Conservation (phyloP, 1,140 invertebrate genomes). For the Trichogramma pretiosum region DNA sequence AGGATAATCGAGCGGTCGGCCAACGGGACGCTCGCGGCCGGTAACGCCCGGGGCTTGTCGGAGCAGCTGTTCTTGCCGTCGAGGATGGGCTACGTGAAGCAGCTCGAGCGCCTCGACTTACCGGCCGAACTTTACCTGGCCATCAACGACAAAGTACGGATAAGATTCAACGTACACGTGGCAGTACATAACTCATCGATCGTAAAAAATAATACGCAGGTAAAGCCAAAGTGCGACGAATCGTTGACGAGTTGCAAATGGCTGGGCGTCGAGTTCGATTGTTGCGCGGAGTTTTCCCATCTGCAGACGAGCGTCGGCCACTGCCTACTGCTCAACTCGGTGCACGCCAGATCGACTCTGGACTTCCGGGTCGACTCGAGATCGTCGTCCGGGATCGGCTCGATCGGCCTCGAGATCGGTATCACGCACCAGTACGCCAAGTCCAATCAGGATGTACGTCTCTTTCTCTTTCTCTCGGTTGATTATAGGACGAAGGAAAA, state of each 20-base stretch:
- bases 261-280: slow-evolving; percentile 22
- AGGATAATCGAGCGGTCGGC: no score
- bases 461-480: not conserved
- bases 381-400: no score
- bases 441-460: not conserved
- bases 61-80: slow-evolving; percentile 5
- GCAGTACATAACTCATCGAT: not conserved
- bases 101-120: not conserved
- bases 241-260: slow-evolving; percentile 23
- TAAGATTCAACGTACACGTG: not conserved
- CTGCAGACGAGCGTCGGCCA: slow-evolving; percentile 20
- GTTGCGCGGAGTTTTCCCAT: slow-evolving; percentile 20
- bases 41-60: not conserved
- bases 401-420: no score
- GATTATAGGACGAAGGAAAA: slow-evolving; percentile 8
- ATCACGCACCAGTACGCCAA: slow-evolving; percentile 3
- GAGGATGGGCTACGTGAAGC: slow-evolving; percentile 4
- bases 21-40: not conserved
- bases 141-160: slow-evolving; percentile 6
- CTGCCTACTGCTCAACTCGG: slow-evolving; percentile 25
- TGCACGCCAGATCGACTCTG: slow-evolving; percentile 13
- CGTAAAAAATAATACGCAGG: slow-evolving; percentile 7
- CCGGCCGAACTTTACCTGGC: slow-evolving; percentile 3
- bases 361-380: no score
- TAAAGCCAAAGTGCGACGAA: slow-evolving; percentile 18